Evolutionary conservation across 2,113 vertebrate genomes (phyloP), one percentile per base, ranked within the genome.

Genomic region (Oncorhynchus tshawytscha): DNA sequence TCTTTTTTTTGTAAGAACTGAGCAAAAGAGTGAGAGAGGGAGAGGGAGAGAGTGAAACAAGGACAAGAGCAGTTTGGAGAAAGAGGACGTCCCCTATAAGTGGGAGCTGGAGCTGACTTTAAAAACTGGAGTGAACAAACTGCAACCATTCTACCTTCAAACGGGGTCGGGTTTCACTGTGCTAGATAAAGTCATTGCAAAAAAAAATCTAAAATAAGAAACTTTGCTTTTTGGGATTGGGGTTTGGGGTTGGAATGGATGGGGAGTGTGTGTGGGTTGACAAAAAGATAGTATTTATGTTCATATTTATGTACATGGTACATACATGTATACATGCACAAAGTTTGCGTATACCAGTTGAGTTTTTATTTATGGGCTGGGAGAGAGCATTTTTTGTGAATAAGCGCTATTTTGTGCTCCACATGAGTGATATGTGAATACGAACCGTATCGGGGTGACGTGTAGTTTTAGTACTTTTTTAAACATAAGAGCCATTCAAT

Each of bases 141-240:
- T 89, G 94, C 94, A 96, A 95, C 95, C 94, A 91, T 94, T 96
- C 95, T 96, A 95, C 95, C 95, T 95, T 95, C 88, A 93, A 88
- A 89, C 83, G 82, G 82, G 88, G 93, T 94, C 94, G 91, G 94
- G 92, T 91, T 92, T 95, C 95, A 97, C 96, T 96, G 97, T 98
- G 97, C 95, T 94, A 88, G 89, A 87, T 34, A 13, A 81, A 82
- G 64, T 78, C 78, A 81, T 66, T 78, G 79, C 84, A 88, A 87
- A 91, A 86, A 25, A 85, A 59, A 76, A 45, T 11, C 8, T 8
- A 11, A 79, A 76, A 81, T 64, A 54, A 68, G 39, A 80, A 34
- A 49, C 31, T 20, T n/a, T 59, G 59, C 59, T 84, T 85, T 85
- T 85, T 66, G 83, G 75, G 77, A 73, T 77, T 78, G 81, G 79